phyloP scores from a whole-genome alignment of 2,113 vertebrate species.

The Octodon degus region DNA sequence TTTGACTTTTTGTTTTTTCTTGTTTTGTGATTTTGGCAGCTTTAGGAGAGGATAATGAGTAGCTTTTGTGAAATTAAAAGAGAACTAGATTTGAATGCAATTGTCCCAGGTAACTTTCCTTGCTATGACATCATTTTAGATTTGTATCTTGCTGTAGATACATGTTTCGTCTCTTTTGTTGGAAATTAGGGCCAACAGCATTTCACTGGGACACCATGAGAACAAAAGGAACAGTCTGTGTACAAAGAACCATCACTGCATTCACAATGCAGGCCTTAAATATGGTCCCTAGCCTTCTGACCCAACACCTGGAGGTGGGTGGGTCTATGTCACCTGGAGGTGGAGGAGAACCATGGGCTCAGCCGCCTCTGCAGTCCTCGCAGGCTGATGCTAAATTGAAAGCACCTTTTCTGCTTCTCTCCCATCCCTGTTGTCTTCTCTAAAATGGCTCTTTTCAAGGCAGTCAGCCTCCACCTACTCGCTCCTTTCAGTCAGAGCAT shows the following conservation, averaged over 20 bases:
- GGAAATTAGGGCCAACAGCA: background rate
- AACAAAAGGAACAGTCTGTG: background rate
- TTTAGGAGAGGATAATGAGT: background rate
- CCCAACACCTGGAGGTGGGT: accelerated
- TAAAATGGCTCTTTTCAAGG: background rate
- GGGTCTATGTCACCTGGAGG: background rate
- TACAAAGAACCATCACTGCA: background rate
- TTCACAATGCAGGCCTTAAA: background rate
- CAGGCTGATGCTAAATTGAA: background rate
- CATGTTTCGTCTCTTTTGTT: background rate
- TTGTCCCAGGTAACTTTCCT: background rate
- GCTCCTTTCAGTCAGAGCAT: background rate
- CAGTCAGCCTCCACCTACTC: background rate
- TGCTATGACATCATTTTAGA: background rate
- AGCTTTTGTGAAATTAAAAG: background rate
- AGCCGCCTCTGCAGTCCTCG: background rate
- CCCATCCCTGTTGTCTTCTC: background rate
- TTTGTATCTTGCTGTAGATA: background rate
- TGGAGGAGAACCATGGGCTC: background rate
- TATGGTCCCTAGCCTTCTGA: background rate
- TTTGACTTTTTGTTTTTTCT: background rate
- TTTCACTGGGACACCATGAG: background rate
- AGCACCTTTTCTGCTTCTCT: background rate
- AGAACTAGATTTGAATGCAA: background rate
- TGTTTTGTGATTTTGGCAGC: background rate